Conservation (phyloP, 2,888 invertebrate genomes). For the Tipula lateralis region DNA sequence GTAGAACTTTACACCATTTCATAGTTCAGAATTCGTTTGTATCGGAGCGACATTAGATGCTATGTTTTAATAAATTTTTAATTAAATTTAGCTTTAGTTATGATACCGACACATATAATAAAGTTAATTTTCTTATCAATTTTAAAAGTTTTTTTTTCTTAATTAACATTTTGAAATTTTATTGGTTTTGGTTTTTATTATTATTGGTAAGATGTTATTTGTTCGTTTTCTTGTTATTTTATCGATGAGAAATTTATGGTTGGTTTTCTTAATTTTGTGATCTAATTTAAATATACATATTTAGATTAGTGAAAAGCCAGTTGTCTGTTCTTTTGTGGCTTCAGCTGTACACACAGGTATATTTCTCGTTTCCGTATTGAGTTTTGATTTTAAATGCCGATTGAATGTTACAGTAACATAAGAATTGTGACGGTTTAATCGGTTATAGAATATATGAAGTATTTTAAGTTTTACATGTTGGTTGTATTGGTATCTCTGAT, state of each 20-base stretch:
- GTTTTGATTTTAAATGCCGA: background rate
- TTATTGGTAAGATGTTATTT: background rate
- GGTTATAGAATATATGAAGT: too few relatives aligned
- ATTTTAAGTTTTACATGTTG: background rate
- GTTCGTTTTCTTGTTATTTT: background rate
- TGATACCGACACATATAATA: background rate
- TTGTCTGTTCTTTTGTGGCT: background rate
- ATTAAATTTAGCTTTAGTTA: background rate
- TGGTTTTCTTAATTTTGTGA: background rate
- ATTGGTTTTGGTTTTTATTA: background rate
- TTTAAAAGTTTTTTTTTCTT: background rate
- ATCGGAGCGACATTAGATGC: background rate
- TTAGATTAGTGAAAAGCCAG: background rate
- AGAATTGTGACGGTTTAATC: background rate
- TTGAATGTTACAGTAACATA: background rate
- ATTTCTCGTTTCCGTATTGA: background rate
- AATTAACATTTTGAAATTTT: background rate
- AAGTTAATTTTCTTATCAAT: background rate
- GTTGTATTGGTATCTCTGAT: too few relatives aligned
- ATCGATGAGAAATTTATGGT: background rate
- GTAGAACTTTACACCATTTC: background rate
- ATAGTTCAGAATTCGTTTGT: background rate
- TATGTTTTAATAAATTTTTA: background rate
- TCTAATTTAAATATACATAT: slow-evolving; percentile 4
- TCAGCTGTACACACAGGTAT: background rate